Base-by-base conservation (phyloP, 2,797 vertebrate species). In the Adelosebastes latens region DNA sequence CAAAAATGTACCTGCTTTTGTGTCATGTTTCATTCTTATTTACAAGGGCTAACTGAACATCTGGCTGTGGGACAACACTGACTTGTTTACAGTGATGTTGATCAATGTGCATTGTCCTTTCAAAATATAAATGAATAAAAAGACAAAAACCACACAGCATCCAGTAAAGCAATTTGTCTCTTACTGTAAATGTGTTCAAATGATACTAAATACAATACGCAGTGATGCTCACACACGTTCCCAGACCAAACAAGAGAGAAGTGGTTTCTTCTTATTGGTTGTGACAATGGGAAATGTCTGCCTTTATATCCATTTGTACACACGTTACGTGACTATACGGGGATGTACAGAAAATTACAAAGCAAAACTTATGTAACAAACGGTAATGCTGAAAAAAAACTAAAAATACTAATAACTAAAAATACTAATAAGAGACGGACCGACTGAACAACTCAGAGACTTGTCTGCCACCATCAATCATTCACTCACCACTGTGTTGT, bases 231-330 rank as follows among this genome's bases (percentile, higher is more conserved):
- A 1, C 8, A 24, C n/a, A 46, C 4, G 7, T 65, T 55, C 18
- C 9, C 46, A 55, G 18, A 20, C 59, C 70, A 67, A 67, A 72
- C 20, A 61, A 75, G 9, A 77, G 62, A 80, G 77, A 88, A 83
- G 72, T 63, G 81, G 69, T 81, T 84, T 80, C n/a, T 55, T 72
- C 24, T 63, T 52, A 18, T 20, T n/a, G 25, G 24, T 10, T 25
- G 8, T 25, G 8, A 46, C 11, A 8, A 10, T 24, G 31, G 63
- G 1, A 77, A 36, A 60, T 55, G 14, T 80, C 53, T 72, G 59
- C 14, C 16, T 52, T 7, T 22, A 27, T 75, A 60, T 72, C 4
- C 39, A 68, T 46, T 56, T 77, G 29, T 20, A 14, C 11, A 39
- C 31, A 39, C 27, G 6, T 74, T 29, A 70, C 9, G 29, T 80